phyloP scores from a whole-genome alignment of 2,113 vertebrate genomes.

The Siphamia tubifer region DNA sequence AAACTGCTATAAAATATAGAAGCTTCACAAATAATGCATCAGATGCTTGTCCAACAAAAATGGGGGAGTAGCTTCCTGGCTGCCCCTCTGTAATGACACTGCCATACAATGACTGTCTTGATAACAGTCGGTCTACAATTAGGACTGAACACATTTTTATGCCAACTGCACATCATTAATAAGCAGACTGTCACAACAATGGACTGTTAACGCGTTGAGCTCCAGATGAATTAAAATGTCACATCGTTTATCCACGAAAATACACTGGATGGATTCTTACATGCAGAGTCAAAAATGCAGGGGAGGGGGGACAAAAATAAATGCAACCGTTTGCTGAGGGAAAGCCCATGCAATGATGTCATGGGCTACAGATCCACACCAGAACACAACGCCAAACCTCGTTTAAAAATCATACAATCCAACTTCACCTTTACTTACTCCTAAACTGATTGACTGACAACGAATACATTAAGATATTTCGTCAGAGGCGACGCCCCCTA shows the following conservation, averaged over 20 bases:
- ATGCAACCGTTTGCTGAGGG: slow-evolving; percentile 36
- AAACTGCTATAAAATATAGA: slow-evolving; percentile 32
- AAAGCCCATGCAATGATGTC: slow-evolving; percentile 68
- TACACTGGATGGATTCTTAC: not conserved
- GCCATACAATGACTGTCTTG: slow-evolving; percentile 5
- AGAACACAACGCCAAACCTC: slow-evolving; percentile 7
- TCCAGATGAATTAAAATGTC: slow-evolving; percentile 4
- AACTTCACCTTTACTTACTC: not conserved
- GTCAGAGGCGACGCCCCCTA: not conserved
- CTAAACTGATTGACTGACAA: rapidly evolving
- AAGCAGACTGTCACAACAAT: not conserved
- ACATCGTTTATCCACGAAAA: slow-evolving; percentile 6
- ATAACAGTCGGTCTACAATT: slow-evolving; percentile 19
- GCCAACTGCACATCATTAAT: not conserved
- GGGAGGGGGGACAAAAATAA: slow-evolving; percentile 20
- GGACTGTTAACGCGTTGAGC: not conserved
- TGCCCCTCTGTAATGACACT: slow-evolving; percentile 13
- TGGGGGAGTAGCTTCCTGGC: slow-evolving; percentile 31
- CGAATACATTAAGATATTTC: not conserved
- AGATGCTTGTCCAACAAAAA: slow-evolving; percentile 27
- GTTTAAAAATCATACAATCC: slow-evolving; percentile 10
- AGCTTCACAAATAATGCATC: slow-evolving; percentile 68
- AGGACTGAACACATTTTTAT: not conserved
- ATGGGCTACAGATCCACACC: slow-evolving; percentile 26
- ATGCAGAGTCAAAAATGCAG: slow-evolving; percentile 1